Evolutionary conservation across 2,797 vertebrate genomes (phyloP), one percentile per base, ranked within the genome.

Genomic region (Galagoides demidoff): DNA sequence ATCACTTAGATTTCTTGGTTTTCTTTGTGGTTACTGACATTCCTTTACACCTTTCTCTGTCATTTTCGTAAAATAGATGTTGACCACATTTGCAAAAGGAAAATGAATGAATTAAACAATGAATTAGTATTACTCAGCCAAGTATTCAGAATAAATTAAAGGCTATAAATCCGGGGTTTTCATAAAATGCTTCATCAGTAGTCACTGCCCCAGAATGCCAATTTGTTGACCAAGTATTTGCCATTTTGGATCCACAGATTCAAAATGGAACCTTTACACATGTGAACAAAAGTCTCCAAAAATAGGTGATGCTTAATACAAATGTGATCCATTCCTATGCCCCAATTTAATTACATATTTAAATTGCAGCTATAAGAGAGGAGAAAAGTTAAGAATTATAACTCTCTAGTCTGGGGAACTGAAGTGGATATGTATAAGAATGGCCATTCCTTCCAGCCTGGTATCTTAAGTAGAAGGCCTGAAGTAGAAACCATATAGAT

Each of bases 231-330:
- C 43, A 95, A 92, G 61, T 61, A 90, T 55, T 55, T 95, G 13
- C 64, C 57, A 57, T 63, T 95, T 78, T 78, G 37, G 6, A 79
- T 81, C 59, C 12, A 64, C 5, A 79, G 29, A 20, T 79, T 89
- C 45, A 82, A 74, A 84, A 74, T 81, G 59, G 27, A 96, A 89
- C 78, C 52, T 84, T 85, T 85, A 82, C 10, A 88, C 4, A 37
- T 71, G 43, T 94, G 23, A 95, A 68, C 7, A 77, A 83, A 90
- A 83, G 17, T 81, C 59, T 90, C 94, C 79, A 79, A 89, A 92
- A 90, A 73, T 17, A 73, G 1, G n/a, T 55, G 90, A 85, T 39
- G 20, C 49, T 93, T 73, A 89, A 87, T 63, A 59, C 43, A 86
- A 94, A 93, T 27, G 92, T 13, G 2, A 95, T 49, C 55, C 0